These are phyloP conservation scores for Thera britannica DNA, from an alignment of 2,888 invertebrate species.

Conservation along the genomic window DNA sequence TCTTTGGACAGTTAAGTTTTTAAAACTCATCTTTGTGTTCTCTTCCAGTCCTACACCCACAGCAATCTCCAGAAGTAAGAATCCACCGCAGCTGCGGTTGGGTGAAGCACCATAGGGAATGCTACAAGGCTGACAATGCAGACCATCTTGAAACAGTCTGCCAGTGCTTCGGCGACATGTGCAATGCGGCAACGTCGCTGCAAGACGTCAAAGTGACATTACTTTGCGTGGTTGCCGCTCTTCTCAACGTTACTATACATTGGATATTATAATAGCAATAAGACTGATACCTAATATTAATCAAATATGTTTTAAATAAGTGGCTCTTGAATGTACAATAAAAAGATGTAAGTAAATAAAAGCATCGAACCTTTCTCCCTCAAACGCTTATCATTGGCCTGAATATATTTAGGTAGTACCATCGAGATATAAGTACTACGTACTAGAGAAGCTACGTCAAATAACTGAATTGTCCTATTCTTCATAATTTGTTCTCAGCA, in stretches of 20 bases:
- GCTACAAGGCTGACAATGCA: conserved; percentile 85
- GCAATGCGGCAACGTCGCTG: conserved; percentile 72
- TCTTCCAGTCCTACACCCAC: conserved; percentile 66
- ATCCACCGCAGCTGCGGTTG: conserved; percentile 86
- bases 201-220: conserved; percentile 51
- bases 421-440: no score
- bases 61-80: conserved; percentile 66
- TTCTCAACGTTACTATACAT: conserved; percentile 46
- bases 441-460: no score
- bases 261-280: conserved; percentile 45
- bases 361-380: no score
- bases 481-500: no score
- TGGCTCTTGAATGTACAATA: neutral
- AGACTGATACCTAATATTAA: conserved; percentile 14
- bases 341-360: neutral
- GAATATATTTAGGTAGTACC: no score
- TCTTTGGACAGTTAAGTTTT: no score
- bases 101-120: conserved; percentile 72
- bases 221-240: conserved; percentile 42
- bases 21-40: neutral
- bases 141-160: conserved; percentile 86
- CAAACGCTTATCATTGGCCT: no score
- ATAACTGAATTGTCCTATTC: no score
- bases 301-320: conserved; percentile 1
- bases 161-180: conserved; percentile 85